These are phyloP conservation scores for Anastrepha ludens DNA, from an alignment of 1,140 invertebrate species.

Conservation along the genomic window DNA sequence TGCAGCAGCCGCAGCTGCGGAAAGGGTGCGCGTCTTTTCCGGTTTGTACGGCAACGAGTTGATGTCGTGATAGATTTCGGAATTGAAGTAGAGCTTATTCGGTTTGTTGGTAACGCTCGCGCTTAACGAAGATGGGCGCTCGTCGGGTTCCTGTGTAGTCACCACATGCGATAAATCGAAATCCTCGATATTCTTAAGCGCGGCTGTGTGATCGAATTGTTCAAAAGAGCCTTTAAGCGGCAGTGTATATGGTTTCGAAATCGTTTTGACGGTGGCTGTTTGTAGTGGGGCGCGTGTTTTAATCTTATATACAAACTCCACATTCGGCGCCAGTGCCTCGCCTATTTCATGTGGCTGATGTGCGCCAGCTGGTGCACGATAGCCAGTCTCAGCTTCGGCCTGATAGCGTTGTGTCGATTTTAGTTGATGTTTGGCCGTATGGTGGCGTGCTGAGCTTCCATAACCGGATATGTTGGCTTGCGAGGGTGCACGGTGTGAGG, in stretches of 20 bases:
- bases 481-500: neutral
- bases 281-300: constrained; percentile 70
- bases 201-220: constrained; percentile 69
- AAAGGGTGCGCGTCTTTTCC: constrained; percentile 60
- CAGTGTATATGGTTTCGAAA: constrained; percentile 69
- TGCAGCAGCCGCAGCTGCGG: neutral
- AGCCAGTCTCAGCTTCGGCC: constrained; percentile 66
- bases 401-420: constrained; percentile 62
- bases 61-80: constrained; percentile 72
- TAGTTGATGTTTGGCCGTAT: constrained; percentile 50
- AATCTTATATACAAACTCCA: constrained; percentile 72
- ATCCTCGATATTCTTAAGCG: constrained; percentile 70
- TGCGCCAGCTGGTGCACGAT: constrained; percentile 61
- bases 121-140: constrained; percentile 29
- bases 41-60: constrained; percentile 70
- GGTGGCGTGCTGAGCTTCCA: neutral
- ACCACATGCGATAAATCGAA: constrained; percentile 71
- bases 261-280: constrained; percentile 71
- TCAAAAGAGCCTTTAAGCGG: constrained; percentile 63
- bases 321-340: constrained; percentile 65
- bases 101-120: constrained; percentile 60
- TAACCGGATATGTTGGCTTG: constrained; percentile 3
- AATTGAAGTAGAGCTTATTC: constrained; percentile 70
- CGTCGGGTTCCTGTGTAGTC: constrained; percentile 63
- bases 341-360: constrained; percentile 58